Evolutionary conservation across 2,888 invertebrate species (phyloP), one percentile per base, ranked within the genome.

Genomic region (Drosophila ustulata): DNA sequence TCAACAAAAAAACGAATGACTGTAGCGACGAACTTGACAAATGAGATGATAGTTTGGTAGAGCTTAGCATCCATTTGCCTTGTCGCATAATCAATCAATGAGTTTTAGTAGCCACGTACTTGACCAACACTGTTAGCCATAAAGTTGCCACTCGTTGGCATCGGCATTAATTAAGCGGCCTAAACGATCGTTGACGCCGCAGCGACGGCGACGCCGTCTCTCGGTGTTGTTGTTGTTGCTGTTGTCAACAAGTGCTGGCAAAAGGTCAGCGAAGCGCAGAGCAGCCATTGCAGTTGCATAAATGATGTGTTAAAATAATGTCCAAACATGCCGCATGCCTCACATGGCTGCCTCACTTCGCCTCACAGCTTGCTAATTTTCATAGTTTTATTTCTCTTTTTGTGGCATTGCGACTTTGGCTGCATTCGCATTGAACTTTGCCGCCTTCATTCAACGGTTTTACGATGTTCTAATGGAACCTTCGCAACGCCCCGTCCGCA

Each of bases 381-480:
- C 30, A 52, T 52, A 51, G 62, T 47, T 53, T 47, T 47, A 41
- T 50, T 32, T 39, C 56, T 41, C 18, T 32, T 52, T 56, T 53
- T 32, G 58, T 70, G 64, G 61, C 76, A 70, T 68, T 64, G 55
- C 13, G 7, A 13, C 45, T 3, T 26, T 52, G 25, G 43, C 66
- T 58, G 64, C 68, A 80, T 69, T 87, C 69, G 75, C 83, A 82
- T 88, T 86, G 76, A 88, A 86, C 78, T 88, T 69, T 82, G 71
- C 68, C 85, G 88, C 66, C 75, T 73, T 59, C 61, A 23, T 55
- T 62, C 50, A 59, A 45, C 68, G 61, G 41, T 63, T 65, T 75
- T 66, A 57, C 50, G 62, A 53, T 58, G 56, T 72, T 72, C 78
- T 75, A 79, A 75, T 64, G 70, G 47, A 72, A 68, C 65, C 70